A percentile compares a stretch with the other conserved stretches of the same genome.
Conservation (phyloP, 1,140 invertebrate species). For the Drosophila takahashii region DNA sequence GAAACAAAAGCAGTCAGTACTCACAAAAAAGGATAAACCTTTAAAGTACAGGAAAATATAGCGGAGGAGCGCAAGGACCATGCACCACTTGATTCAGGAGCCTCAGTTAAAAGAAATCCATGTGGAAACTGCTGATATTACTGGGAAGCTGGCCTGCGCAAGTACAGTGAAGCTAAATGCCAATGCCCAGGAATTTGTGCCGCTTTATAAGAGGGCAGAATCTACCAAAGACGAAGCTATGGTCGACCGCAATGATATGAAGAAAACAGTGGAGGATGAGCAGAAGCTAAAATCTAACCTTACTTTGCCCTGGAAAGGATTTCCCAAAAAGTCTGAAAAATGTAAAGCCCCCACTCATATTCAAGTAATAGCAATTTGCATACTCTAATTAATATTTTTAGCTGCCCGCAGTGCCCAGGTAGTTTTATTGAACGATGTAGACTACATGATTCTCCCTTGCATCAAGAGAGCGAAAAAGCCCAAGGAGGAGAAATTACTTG, state of each 20-base stretch:
- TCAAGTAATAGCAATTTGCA: background rate
- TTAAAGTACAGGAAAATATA: background rate
- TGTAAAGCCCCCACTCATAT: background rate
- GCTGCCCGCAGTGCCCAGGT: slow-evolving; percentile 12
- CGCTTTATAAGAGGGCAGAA: slow-evolving; percentile 8
- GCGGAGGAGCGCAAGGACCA: background rate
- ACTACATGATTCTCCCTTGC: slow-evolving; percentile 13
- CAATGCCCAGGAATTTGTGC: slow-evolving; percentile 43
- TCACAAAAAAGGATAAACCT: slow-evolving; percentile 7
- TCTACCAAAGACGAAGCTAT: background rate
- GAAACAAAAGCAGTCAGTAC: slow-evolving; percentile 16
- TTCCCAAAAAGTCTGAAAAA: slow-evolving; percentile 38
- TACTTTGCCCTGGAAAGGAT: slow-evolving; percentile 62
- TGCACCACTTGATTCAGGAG: slow-evolving; percentile 40
- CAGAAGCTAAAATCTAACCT: slow-evolving; percentile 19
- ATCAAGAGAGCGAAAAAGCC: slow-evolving; percentile 5
- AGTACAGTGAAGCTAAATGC: slow-evolving; percentile 25
- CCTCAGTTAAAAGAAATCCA: slow-evolving; percentile 18
- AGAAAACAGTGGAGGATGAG: slow-evolving; percentile 3
- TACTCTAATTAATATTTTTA: background rate
- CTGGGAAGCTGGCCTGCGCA: background rate
- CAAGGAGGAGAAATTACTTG: background rate
- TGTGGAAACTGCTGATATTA: no score
- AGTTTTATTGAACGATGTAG: slow-evolving; percentile 12
- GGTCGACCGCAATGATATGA: background rate